Base-by-base conservation (phyloP, 2,113 vertebrate genomes). In the Ciconia boyciana region DNA sequence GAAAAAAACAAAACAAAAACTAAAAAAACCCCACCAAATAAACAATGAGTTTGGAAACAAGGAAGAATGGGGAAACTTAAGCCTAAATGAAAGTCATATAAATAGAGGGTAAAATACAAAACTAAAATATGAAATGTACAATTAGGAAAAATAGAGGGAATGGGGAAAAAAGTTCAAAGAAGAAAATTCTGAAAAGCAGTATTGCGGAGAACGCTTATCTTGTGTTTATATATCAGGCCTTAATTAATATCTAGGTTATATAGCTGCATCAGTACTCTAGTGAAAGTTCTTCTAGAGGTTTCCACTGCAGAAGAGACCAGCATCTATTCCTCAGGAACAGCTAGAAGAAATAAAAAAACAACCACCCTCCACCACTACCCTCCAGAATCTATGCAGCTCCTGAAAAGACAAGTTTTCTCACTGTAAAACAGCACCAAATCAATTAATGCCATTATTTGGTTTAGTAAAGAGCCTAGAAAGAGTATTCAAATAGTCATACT, bases 311-410 rank as follows among this genome's bases (percentile, higher is more conserved):
- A 86, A 52, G 6, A 71, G 10, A 64, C 13, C 5, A 81, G 17
- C 11, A 82, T 13, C 9, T 16, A 31, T 24, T 89, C 17, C 31
- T 65, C 46, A 66, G 31, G 21, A 89, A 84, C 0, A 65, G 4
- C 9, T 36, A 74, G 39, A 84, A 82, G 26, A 76, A 75, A 65
- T 44, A 25, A 58, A 82, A 74, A 29, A 3, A 0, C 5, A 31
- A 13, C 1, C 3, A 25, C 2, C 2, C 6, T 36, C 10, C 17
- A 46, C 15, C 24, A n/a, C 36, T 34, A 49, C 0, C 3, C 3
- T 2, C 4, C 6, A n/a, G 17, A 77, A 75, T n/a, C 51, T 48
- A 62, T n/a, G 9, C 12, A 84, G 11, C 5, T 84, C 19, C 26
- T 15, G 1, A 93, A 89, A 90, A 41, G 2, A n/a, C 20, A 77